These are phyloP conservation scores for Nerophis lumbriciformis DNA, from an alignment of 2,113 vertebrate genomes.

Conservation along the genomic window DNA sequence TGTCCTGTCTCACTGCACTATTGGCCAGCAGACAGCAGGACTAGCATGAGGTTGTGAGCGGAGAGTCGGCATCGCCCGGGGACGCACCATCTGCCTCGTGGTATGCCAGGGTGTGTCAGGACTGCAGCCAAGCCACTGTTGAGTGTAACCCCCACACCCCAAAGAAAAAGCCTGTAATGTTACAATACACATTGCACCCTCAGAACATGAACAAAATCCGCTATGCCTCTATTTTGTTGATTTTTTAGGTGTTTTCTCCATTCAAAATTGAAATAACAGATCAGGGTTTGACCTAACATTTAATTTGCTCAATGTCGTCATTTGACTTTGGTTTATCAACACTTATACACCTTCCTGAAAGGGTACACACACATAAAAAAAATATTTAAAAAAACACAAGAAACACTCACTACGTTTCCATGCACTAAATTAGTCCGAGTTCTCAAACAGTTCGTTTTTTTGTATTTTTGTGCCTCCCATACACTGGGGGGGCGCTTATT, in stretches of 20 bases:
- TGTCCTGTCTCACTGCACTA: slow-evolving; percentile 44
- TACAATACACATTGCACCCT: slow-evolving; percentile 11
- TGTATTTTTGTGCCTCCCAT: too few relatives aligned
- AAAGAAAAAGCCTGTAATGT: slow-evolving; percentile 29
- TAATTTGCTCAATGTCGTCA: neutral
- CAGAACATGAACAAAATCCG: neutral
- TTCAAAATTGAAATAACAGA: too few relatives aligned
- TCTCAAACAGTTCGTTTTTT: too few relatives aligned
- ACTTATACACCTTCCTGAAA: neutral
- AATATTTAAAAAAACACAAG: neutral
- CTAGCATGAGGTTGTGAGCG: slow-evolving; percentile 36
- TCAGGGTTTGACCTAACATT: too few relatives aligned
- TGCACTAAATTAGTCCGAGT: too few relatives aligned
- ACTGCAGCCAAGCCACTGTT: slow-evolving; percentile 60
- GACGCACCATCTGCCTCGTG: slow-evolving; percentile 68
- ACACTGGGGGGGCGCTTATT: too few relatives aligned
- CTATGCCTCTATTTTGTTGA: too few relatives aligned
- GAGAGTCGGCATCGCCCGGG: slow-evolving; percentile 40
- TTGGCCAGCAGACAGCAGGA: slow-evolving; percentile 53
- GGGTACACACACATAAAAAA: neutral
- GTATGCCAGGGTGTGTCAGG: slow-evolving; percentile 65
- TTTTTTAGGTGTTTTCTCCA: too few relatives aligned
- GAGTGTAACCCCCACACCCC: slow-evolving; percentile 53
- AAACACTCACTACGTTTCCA: neutral
- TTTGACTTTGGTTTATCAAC: neutral